A percentile compares a stretch with the other conserved stretches of the same genome.
These are phyloP conservation scores for Hirudo medicinalis DNA, from an alignment of 1,140 invertebrate genomes.

Conservation along the genomic window DNA sequence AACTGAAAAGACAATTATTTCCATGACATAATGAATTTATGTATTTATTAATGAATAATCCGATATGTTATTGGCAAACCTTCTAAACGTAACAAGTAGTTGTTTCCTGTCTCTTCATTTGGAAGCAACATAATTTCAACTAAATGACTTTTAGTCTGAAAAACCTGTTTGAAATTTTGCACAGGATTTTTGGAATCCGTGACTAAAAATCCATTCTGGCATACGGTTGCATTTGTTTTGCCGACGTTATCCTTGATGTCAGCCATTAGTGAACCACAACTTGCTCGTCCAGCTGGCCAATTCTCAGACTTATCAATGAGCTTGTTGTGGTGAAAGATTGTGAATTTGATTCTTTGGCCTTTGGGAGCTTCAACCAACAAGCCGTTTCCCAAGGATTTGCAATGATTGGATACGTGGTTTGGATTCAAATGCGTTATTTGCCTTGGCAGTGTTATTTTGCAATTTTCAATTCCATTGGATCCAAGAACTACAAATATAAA, in stretches of 20 bases:
- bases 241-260: background rate
- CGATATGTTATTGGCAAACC: too few relatives aligned
- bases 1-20: background rate
- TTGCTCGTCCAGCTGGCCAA: background rate
- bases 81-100: too few relatives aligned
- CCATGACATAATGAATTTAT: too few relatives aligned
- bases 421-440: background rate
- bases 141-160: too few relatives aligned
- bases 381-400: background rate
- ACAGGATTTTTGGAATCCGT: too few relatives aligned
- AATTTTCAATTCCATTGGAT: background rate
- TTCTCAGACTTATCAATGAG: background rate
- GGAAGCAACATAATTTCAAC: too few relatives aligned
- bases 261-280: background rate
- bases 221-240: too few relatives aligned
- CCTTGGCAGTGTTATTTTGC: background rate
- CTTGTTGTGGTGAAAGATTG: background rate
- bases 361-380: background rate
- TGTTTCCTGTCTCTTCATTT: too few relatives aligned
- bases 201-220: too few relatives aligned
- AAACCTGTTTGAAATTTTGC: too few relatives aligned
- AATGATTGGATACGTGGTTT: background rate
- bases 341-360: conserved; percentile 7
- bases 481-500: background rate
- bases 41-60: too few relatives aligned